Base-by-base conservation (phyloP, 2,113 vertebrate genomes). In the Corapipo altera region DNA sequence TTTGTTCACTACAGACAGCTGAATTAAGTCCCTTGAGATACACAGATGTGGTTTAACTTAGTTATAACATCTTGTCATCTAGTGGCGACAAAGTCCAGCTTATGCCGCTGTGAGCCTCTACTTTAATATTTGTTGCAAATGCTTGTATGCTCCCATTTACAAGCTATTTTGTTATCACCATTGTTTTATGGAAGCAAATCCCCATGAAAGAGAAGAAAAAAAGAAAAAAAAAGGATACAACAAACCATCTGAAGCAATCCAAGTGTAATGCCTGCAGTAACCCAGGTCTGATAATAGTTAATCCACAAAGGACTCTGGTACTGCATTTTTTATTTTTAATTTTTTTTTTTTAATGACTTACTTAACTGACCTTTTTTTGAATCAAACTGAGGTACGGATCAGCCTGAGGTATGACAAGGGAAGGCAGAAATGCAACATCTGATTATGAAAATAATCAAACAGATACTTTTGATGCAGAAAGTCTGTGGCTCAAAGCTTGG, bases 1-100 rank as follows among this genome's bases (percentile, higher is more conserved):
- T 98, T 97, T 98, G 98, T 99, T 99, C 98, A 99, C 98, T 99
- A 99, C 98, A 99, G 98, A 99, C 98, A 99, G 98, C 99, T 99
- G 98, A 99, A 99, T 99, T 98, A 99, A 99, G 99, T 99, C 98
- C 99, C 98, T 99, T 99, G 99, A 99, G 99, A 99, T 99, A 99
- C 98, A 99, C 98, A 99, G 98, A 99, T 99, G 98, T 98, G 98
- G 97, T 98, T 98, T 98, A 98, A 99, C 98, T 99, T 98, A 98
- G 98, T 98, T 98, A 98, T 98, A 98, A 99, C 99, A 99, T 99
- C 98, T 99, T 98, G 98, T 99, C 98, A 99, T 99, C 98, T 99
- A 99, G 98, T 99, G 99, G 99, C 99, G 98, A 99, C 99, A 99
- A 99, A 99, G 99, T 99, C 99, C 99, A 99, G 99, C 99, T 99